Percentiles rank a stretch among this genome's conserved stretches.
These are phyloP conservation scores for Lindbergichthys nudifrons DNA, from an alignment of 2,797 vertebrate genomes.

Conservation along the genomic window DNA sequence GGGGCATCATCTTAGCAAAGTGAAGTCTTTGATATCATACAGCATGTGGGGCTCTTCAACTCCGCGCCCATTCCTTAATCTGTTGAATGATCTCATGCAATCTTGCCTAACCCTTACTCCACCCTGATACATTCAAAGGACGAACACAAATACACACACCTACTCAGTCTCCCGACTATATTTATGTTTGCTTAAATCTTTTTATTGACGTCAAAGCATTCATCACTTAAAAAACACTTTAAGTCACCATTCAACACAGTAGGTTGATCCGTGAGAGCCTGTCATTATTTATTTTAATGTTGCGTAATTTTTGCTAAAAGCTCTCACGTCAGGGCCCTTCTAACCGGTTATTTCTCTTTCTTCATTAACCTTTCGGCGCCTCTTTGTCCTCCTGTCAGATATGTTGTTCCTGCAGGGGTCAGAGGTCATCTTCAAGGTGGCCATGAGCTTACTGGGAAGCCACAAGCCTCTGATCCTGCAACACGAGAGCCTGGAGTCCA, in stretches of 20 bases:
- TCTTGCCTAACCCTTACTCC: constrained; percentile 57
- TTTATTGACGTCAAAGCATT: constrained; percentile 62
- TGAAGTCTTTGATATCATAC: constrained; percentile 44
- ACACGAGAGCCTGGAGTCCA: constrained; percentile 96
- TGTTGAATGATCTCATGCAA: constrained; percentile 64
- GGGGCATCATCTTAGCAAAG: constrained; percentile 30
- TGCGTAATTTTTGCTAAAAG: background rate
- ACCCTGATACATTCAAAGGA: constrained; percentile 61
- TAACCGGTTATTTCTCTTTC: background rate
- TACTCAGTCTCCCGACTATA: constrained; percentile 35
- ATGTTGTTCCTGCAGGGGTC: constrained; percentile 97
- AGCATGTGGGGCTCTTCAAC: constrained; percentile 47
- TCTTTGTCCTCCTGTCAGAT: constrained; percentile 80
- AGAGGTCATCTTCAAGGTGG: constrained; percentile 98
- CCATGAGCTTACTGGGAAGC: constrained; percentile 94
- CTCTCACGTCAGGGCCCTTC: background rate
- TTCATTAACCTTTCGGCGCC: background rate
- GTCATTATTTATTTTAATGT: constrained; percentile 26
- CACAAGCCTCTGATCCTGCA: constrained; percentile 98
- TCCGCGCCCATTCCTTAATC: constrained; percentile 64
- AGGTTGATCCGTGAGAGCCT: constrained; percentile 17
- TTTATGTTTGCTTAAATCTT: constrained; percentile 59
- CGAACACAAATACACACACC: constrained; percentile 48
- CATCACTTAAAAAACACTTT: constrained; percentile 20
- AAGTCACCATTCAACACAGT: constrained; percentile 37